A percentile compares a stretch with the other conserved stretches of the same genome.
These are phyloP conservation scores for Phoebastria nigripes DNA, from an alignment of 2,797 vertebrate species.

Conservation along the genomic window DNA sequence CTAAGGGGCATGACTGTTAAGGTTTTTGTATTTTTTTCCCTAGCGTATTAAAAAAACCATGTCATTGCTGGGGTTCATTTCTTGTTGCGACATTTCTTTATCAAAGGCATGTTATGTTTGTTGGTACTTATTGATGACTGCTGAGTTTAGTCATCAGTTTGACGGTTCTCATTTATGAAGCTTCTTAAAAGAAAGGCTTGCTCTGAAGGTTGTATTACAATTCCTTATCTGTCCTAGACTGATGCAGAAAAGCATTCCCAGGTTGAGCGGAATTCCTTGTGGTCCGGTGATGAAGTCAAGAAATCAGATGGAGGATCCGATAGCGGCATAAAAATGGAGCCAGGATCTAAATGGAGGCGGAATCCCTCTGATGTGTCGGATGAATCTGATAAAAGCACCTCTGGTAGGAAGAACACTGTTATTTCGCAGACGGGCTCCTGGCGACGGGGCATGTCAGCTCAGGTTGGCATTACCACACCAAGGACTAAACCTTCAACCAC, in stretches of 20 bases:
- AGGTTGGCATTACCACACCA: constrained; percentile 92
- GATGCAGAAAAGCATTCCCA: constrained; percentile 92
- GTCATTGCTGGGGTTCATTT: background rate
- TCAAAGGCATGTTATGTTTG: background rate
- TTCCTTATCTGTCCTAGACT: constrained; percentile 78
- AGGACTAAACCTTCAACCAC: constrained; percentile 84
- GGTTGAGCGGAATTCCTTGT: constrained; percentile 79
- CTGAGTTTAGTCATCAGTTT: background rate
- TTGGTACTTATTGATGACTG: background rate
- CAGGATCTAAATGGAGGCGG: constrained; percentile 85
- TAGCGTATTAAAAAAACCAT: background rate
- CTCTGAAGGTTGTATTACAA: background rate
- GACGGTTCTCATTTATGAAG: background rate
- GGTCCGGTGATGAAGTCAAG: constrained; percentile 89
- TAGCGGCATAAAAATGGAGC: constrained; percentile 87
- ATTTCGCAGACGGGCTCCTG: constrained; percentile 93
- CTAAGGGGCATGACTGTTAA: background rate
- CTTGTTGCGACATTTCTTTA: background rate
- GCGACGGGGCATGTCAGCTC: constrained; percentile 93
- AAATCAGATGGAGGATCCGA: constrained; percentile 88
- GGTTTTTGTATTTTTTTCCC: background rate
- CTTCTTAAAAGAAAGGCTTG: background rate
- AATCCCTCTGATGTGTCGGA: constrained; percentile 92
- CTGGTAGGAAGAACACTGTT: constrained; percentile 84
- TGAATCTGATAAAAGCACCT: constrained; percentile 91